A percentile compares a stretch with the other conserved stretches of the same genome.
phyloP scores from a whole-genome alignment of 2,797 vertebrate genomes.

The Cryptoblepharus egeriae region DNA sequence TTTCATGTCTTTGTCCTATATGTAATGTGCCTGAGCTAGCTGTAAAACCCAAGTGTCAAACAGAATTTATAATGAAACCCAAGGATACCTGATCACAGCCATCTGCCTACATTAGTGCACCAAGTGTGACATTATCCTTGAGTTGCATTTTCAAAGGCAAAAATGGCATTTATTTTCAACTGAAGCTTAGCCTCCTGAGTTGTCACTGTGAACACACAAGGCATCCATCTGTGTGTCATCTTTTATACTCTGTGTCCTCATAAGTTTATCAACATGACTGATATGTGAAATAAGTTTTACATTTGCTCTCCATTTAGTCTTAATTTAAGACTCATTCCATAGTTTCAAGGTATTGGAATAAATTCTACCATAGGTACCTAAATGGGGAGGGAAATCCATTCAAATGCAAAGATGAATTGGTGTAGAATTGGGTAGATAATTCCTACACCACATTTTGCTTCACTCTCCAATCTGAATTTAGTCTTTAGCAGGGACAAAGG shows the following conservation, averaged over 20 bases:
- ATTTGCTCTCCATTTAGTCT: not conserved
- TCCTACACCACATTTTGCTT: not conserved
- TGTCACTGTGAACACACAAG: slow-evolving; percentile 16
- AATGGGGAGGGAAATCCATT: not conserved
- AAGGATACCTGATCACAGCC: slow-evolving; percentile 24
- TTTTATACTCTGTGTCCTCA: slow-evolving; percentile 12
- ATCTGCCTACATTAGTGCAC: slow-evolving; percentile 19
- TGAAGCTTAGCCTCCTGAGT: slow-evolving; percentile 7
- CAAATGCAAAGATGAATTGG: rapidly evolving
- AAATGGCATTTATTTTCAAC: slow-evolving; percentile 16
- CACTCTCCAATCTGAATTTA: not conserved
- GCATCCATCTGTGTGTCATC: slow-evolving; percentile 19
- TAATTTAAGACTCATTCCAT: not conserved
- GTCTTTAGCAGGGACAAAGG: too few relatives aligned
- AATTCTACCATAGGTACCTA: not conserved
- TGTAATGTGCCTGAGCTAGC: not conserved
- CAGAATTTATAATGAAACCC: slow-evolving; percentile 24
- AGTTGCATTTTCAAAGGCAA: slow-evolving; percentile 25
- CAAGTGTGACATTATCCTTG: slow-evolving; percentile 27
- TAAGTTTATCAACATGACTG: slow-evolving; percentile 20
- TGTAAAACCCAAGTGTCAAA: slow-evolving; percentile 30
- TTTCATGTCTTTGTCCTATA: not conserved
- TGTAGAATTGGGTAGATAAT: rapidly evolving
- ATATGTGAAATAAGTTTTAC: not conserved
- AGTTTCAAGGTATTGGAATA: not conserved